phyloP scores from a whole-genome alignment of 2,888 invertebrate genomes.

The Plusia festucae region DNA sequence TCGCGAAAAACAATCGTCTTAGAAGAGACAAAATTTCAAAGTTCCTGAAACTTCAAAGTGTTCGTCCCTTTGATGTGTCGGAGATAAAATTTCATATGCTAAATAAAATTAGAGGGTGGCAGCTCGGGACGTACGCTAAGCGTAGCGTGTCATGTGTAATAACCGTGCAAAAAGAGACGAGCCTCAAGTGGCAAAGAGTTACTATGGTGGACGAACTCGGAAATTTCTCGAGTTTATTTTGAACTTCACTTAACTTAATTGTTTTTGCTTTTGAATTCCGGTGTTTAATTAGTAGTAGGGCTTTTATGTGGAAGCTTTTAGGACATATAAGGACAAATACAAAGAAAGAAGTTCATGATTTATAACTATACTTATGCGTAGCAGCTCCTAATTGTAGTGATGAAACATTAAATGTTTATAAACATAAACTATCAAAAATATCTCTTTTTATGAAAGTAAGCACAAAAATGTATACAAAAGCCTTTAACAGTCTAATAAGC shows the following conservation, averaged over 20 bases:
- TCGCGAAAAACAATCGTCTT: constrained; percentile 59
- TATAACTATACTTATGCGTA: too few species aligned
- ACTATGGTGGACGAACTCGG: constrained; percentile 45
- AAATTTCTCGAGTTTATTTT: constrained; percentile 34
- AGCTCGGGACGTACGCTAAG: constrained; percentile 66
- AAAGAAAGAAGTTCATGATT: too few species aligned
- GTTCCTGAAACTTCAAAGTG: constrained; percentile 69
- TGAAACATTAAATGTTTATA: too few species aligned
- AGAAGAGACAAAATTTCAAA: constrained; percentile 59
- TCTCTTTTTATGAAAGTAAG: too few species aligned
- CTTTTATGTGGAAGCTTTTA: neutral
- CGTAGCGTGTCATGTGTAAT: constrained; percentile 75
- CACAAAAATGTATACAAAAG: too few species aligned
- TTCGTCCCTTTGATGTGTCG: constrained; percentile 72
- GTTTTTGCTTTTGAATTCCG: neutral
- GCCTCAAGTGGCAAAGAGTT: constrained; percentile 57
- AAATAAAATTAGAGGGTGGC: constrained; percentile 77
- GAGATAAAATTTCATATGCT: constrained; percentile 79
- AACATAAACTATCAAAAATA: too few species aligned
- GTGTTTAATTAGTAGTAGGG: neutral
- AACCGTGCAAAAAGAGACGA: constrained; percentile 74
- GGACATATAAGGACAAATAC: too few species aligned
- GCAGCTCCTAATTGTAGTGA: neutral
- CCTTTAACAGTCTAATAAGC: too few species aligned
- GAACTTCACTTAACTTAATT: constrained; percentile 27